Base-by-base conservation (phyloP, 1,140 invertebrate species). In the Adoxophyes honmai region DNA sequence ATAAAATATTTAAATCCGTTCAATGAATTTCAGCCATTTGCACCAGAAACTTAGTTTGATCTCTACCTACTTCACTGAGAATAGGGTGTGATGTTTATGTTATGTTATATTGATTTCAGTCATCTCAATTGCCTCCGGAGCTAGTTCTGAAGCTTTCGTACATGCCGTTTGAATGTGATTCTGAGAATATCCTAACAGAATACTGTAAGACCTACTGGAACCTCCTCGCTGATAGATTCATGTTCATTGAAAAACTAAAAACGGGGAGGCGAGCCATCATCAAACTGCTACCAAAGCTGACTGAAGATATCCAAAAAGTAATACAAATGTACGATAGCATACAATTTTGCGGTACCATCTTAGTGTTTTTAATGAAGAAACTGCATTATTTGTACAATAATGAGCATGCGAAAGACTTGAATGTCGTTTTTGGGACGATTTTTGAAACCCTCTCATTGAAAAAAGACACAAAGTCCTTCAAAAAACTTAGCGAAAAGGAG, bases 131-230 rank as follows among this genome's bases (percentile, higher is more conserved):
- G 57, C 71, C 70, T 6, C 75, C 85, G 14, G 77, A 82, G 38
- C 57, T 86, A 4, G 57, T 88, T 0, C 52, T 88, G 0, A 86
- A 86, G 59, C 48, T 88, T n/a, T 86, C 83, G 0, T 77, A 68
- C 48, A 80, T 86, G 80, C 70, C 80, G 1, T 85, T 86, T 37
- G 80, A 86, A 57, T 60, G 60, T 10, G 73, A 77, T 0, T 18
- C 60, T 1, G 54, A 68, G 18, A 35, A 59, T 8, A 55, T 83
- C 1, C 58, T 81, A 3, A 64, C 55, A 3, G 75, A 85, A n/a
- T 78, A 88, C 42, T 58, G 11, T 39, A 82, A 85, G 57, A 85
- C 79, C 0, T 88, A 86, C 33, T 86, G 78, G 74, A 74, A 72
- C 10, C 75, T 88, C 1, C 10, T 86, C 0, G 72, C 64, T 0